Base-by-base conservation (phyloP, 2,797 vertebrate genomes). In the Scomberomorus guttatus region DNA sequence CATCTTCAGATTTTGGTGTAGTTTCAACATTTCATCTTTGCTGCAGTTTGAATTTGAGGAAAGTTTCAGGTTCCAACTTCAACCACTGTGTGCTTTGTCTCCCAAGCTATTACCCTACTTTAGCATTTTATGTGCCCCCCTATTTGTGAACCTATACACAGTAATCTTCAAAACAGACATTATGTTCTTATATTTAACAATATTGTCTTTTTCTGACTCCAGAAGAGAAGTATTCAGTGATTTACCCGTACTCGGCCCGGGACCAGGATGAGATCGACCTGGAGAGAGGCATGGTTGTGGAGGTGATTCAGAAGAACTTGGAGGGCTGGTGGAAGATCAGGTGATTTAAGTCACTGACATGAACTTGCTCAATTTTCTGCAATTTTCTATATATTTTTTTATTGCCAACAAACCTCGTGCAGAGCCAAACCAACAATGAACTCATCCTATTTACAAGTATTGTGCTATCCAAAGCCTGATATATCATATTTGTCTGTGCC, bases 281-380 rank as follows among this genome's bases (percentile, higher is more conserved):
- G 91, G 98, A 98, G 91, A 96, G 95, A 84, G 98, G 97, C 42
- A 96, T 96, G 75, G 81, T 97, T 73, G 98, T 99, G 44, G 98
- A 98, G 86, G 96, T 99, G 85, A 96, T 98, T 81, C 98, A 99
- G 96, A 99, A 97, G 92, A 99, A 99, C 92, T 91, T 99, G 92
- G 98, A 99, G 90, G 98, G 98, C 90, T 99, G 98, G 98, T 99
- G 98, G 98, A 99, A 99, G 90, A 99, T 99, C 94, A 98, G 98
- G 98, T 99, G 95, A 73, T 57, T 50, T 0, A 55, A 20, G 18
- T 60, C 15, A 17, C 5, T 48, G 1, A 56, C 25, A 27, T 25
- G 12, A n/a, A 4, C 2, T n/a, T 32, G 4, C 1, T 10, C 18
- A 8, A n/a, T n/a, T n/a, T n/a, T n/a, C n/a, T n/a, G 37, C 11